Evolutionary conservation across 2,113 vertebrate species (phyloP).

Genomic region (Geococcyx californianus): DNA sequence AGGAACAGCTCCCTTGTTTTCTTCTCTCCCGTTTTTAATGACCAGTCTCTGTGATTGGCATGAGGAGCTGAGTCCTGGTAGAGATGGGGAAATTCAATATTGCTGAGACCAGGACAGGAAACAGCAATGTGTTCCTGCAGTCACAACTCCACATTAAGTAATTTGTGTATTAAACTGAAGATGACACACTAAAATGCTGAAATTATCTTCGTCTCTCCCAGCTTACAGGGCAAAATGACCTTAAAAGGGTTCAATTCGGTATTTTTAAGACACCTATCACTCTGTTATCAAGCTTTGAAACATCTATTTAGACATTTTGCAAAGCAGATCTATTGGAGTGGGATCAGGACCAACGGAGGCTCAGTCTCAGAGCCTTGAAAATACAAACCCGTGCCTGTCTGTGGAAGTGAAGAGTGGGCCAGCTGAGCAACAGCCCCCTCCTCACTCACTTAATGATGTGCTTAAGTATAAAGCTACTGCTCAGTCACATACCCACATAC

Average conservation of each 20-base stretch:
- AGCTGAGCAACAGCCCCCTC: background rate
- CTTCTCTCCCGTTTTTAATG: conserved; percentile 34
- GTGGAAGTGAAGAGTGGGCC: background rate
- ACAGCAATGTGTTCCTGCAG: conserved; percentile 35
- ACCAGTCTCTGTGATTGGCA: conserved; percentile 31
- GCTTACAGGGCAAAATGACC: background rate
- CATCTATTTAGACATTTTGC: background rate
- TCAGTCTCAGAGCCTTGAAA: background rate
- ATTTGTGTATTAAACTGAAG: conserved; percentile 48
- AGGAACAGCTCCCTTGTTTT: conserved; percentile 20
- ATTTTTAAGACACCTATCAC: background rate
- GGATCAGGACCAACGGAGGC: background rate
- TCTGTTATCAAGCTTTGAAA: background rate
- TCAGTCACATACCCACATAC: background rate
- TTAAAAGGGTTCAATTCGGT: background rate
- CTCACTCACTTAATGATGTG: background rate
- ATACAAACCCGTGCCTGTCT: background rate
- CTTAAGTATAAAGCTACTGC: background rate
- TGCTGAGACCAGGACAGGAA: conserved; percentile 67
- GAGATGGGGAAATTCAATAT: conserved; percentile 62
- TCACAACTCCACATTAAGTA: conserved; percentile 48
- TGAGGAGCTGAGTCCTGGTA: background rate
- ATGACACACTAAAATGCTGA: conserved; percentile 26
- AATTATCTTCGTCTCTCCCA: background rate
- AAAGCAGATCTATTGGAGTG: background rate